Conservation (phyloP, 1,140 invertebrate genomes). For the Notospermus geniculatus region DNA sequence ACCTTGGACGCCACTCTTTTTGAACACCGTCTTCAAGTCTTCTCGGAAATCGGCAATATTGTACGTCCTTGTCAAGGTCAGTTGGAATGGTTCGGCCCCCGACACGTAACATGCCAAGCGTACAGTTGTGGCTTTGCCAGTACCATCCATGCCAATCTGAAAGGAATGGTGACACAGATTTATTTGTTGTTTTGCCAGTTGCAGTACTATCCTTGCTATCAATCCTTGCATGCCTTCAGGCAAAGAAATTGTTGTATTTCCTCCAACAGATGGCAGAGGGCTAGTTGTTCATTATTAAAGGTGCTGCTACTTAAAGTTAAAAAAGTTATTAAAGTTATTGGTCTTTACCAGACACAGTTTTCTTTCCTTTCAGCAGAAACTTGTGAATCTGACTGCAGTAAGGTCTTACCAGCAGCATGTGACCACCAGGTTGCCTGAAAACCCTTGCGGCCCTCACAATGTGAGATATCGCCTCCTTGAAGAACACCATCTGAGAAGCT, state of each 20-base stretch:
- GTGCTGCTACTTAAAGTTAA: no score
- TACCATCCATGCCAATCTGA: conserved; percentile 54
- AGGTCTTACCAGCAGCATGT: conserved; percentile 47
- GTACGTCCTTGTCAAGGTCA: conserved; percentile 70
- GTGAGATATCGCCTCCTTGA: conserved; percentile 55
- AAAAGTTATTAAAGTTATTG: no score
- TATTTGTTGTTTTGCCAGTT: no score
- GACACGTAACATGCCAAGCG: conserved; percentile 48
- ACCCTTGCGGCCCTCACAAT: conserved; percentile 49
- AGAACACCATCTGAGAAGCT: conserved; percentile 44
- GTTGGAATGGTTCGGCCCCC: conserved; percentile 46
- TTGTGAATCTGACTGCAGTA: conserved; percentile 3
- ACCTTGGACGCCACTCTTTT: conserved; percentile 49
- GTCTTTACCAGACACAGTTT: no score
- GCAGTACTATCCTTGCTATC: no score
- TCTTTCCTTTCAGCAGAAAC: no score
- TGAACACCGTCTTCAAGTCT: conserved; percentile 69
- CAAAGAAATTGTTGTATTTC: no score
- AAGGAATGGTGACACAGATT: conserved; percentile 13
- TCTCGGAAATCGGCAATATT: conserved; percentile 73
- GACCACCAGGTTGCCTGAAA: conserved; percentile 51
- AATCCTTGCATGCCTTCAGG: no score
- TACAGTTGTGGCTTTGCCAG: conserved; percentile 51
- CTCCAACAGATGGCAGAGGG: no score
- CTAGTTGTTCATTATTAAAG: no score